phyloP scores from a whole-genome alignment of 92 coral and sea anemone genomes.

The Isaurus tuberculatus region DNA sequence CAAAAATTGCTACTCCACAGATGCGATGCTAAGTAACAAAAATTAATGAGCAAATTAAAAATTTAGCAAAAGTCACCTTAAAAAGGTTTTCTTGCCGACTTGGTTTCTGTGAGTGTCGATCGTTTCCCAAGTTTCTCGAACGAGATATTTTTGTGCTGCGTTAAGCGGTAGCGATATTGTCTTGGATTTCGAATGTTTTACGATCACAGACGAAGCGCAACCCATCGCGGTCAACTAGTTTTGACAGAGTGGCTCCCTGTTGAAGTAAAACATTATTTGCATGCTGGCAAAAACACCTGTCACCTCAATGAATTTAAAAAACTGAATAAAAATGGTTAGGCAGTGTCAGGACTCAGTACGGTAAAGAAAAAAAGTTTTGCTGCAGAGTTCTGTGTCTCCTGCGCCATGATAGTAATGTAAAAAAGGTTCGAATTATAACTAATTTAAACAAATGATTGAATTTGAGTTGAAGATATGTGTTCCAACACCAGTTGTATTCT shows the following conservation, averaged over 20 bases:
- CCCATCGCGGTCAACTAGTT: slow-evolving; percentile 47
- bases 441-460: neutral
- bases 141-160: slow-evolving; percentile 79
- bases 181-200: slow-evolving; percentile 25
- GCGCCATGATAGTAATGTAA: neutral
- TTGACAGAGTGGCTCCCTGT: neutral
- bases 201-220: slow-evolving; percentile 47
- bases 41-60: neutral
- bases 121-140: slow-evolving; percentile 88
- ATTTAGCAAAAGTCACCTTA: slow-evolving; percentile 55
- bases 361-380: neutral
- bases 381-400: neutral
- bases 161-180: slow-evolving; percentile 20
- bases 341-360: neutral
- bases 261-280: neutral
- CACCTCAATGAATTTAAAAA: neutral
- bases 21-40: neutral
- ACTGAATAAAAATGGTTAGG: slow-evolving; percentile 1
- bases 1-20: neutral
- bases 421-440: neutral
- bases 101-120: slow-evolving; percentile 61
- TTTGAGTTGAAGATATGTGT: neutral
- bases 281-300: slow-evolving; percentile 6
- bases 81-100: slow-evolving; percentile 80
- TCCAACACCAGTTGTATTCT: neutral